A percentile compares a stretch with the other conserved stretches of the same genome.
phyloP scores from a whole-genome alignment of 2,888 invertebrate species.

The Choreutis nemorana region DNA sequence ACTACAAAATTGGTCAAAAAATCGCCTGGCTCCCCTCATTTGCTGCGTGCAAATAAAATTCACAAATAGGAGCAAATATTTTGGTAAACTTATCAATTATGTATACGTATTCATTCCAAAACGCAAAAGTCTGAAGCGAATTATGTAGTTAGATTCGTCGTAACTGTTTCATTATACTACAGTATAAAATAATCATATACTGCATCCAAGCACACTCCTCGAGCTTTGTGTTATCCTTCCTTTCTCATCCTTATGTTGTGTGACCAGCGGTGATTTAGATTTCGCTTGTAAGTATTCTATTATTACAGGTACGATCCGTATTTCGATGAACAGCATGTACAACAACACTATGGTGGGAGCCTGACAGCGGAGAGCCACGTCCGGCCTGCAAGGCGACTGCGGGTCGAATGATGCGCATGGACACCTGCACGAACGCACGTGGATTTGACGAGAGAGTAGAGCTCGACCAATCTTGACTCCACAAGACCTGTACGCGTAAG shows the following conservation, averaged over 20 bases:
- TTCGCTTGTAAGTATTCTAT: too few relatives aligned
- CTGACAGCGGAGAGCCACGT: slow-evolving; percentile 44
- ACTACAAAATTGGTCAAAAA: slow-evolving; percentile 57
- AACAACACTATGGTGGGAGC: slow-evolving; percentile 47
- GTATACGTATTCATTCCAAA: too few relatives aligned
- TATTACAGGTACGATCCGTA: slow-evolving; percentile 51
- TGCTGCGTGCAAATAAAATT: slow-evolving; percentile 60
- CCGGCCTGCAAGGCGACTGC: slow-evolving; percentile 24
- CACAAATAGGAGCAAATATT: slow-evolving; percentile 57
- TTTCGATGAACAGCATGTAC: slow-evolving; percentile 59
- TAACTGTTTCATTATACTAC: too few relatives aligned
- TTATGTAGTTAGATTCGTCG: slow-evolving; percentile 44
- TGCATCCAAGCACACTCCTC: too few relatives aligned
- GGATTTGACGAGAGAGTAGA: slow-evolving; percentile 37
- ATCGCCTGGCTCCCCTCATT: slow-evolving; percentile 54
- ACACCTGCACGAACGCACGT: slow-evolving; percentile 37
- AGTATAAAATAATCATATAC: too few relatives aligned
- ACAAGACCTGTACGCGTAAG: slow-evolving; percentile 43
- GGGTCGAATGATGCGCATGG: slow-evolving; percentile 22
- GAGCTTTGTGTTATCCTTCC: too few relatives aligned
- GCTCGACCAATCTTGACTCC: slow-evolving; percentile 31
- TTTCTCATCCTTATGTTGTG: too few relatives aligned
- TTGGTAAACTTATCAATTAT: too few relatives aligned
- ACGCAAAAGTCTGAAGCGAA: too few relatives aligned
- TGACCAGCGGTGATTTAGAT: too few relatives aligned